Base-by-base conservation (phyloP, 1,140 invertebrate genomes). In the Drosophila sproati region DNA sequence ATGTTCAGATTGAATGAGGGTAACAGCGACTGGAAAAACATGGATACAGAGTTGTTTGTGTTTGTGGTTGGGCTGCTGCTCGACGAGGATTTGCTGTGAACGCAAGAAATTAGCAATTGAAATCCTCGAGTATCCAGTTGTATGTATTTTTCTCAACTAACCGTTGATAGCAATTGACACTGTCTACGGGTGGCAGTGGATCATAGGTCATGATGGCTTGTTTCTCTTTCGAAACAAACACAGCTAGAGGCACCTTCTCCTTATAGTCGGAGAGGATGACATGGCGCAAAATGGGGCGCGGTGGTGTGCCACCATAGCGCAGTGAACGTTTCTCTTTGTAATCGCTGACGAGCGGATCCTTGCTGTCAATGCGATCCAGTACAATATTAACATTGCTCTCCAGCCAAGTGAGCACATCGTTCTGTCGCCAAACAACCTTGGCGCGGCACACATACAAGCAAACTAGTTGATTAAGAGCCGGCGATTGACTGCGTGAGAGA, bases 231-330 rank as follows among this genome's bases (percentile, higher is more conserved):
- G 93, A 68, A 12, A 93, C 80, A 60, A 91, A 90, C 29, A 91
- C 66, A 41, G 91, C 91, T 56, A 93, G 50, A 12, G 91, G 91
- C 7, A 93, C 91, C 67, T 92, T 93, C 78, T 96, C 96, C 90
- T 96, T 96, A 34, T 96, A 94, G 82, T 97, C 97, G 0, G 96
- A 96, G 2, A 98, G 92, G 48, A 98, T 94, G 51, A 98, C 95
- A 91, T 98, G 97, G 34, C 97, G 93, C 29, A 95, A 93, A 75
- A 98, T 95, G 91, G 96, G 97, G 39, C 94, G 92, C 2, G 97
- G 97, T 12, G 96, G 92, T 10, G 81, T 88, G 5, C 80, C 80
- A 7, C 78, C 34, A 63, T 92, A 92, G 20, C 92, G 88, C 5
- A 79, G 93, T 4, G 92, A 90, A 50, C 96, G 93, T 91, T 96